These are phyloP conservation scores for Amblyornis subalaris DNA, from an alignment of 2,113 vertebrate species.

Conservation along the genomic window DNA sequence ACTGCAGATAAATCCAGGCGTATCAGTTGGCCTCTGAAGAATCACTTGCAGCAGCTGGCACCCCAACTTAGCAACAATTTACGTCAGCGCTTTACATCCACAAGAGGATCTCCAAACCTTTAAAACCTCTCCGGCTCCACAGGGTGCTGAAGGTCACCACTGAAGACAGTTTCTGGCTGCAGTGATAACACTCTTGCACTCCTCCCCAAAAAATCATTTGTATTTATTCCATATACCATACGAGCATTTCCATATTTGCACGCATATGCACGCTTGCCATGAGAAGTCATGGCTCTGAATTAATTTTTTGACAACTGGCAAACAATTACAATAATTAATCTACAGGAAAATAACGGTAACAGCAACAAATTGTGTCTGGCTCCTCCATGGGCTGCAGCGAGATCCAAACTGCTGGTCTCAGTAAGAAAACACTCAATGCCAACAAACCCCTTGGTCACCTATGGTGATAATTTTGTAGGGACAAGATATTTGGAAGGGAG, in stretches of 20 bases:
- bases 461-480: not conserved
- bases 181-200: not conserved
- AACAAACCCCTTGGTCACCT: not conserved
- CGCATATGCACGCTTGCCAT: fast-evolving
- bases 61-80: slow-evolving; percentile 66
- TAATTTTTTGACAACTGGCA: not conserved
- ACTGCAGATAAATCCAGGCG: not conserved
- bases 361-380: not conserved
- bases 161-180: not conserved
- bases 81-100: slow-evolving; percentile 38
- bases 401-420: not conserved
- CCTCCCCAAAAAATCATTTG: not conserved
- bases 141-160: slow-evolving; percentile 33
- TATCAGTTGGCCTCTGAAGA: slow-evolving; percentile 55
- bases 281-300: not conserved
- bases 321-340: slow-evolving; percentile 11
- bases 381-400: not conserved
- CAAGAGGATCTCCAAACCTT: slow-evolving; percentile 20
- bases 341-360: not conserved
- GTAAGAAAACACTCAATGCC: not conserved
- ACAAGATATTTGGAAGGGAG: not conserved
- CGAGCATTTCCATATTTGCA: not conserved
- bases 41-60: slow-evolving; percentile 52
- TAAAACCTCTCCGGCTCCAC: not conserved
- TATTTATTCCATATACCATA: not conserved